Evolutionary conservation across 2,797 vertebrate genomes (phyloP).

Genomic region (Gadopsis bispinosus): DNA sequence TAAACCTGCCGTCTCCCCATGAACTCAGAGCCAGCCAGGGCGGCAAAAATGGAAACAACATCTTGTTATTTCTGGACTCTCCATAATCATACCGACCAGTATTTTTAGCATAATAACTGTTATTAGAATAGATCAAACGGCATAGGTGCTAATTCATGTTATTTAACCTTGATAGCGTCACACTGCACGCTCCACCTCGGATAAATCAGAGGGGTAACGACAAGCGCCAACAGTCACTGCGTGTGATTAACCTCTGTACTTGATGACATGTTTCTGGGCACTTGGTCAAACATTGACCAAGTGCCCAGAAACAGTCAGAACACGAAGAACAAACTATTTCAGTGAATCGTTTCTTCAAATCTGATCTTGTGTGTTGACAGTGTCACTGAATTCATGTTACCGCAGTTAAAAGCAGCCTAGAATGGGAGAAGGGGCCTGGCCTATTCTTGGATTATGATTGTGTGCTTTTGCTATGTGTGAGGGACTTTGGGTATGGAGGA

Average conservation of each 20-base stretch:
- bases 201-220: constrained; percentile 4
- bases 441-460: constrained; percentile 59
- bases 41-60: constrained; percentile 9
- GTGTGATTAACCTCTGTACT: neutral
- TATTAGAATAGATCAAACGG: constrained; percentile 34
- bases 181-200: neutral
- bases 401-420: constrained; percentile 14
- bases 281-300: too few relatives aligned
- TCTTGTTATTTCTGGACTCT: constrained; percentile 21
- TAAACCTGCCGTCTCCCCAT: constrained; percentile 2
- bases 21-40: constrained; percentile 11
- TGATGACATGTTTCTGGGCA: constrained; percentile 9
- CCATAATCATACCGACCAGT: constrained; percentile 31
- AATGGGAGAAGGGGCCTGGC: neutral
- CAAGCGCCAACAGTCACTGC: neutral
- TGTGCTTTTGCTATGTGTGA: constrained; percentile 27
- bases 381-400: constrained; percentile 8
- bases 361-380: neutral
- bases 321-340: neutral
- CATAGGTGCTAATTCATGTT: constrained; percentile 32
- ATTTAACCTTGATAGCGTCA: constrained; percentile 48
- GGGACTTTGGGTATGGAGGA: constrained; percentile 6
- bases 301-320: neutral
- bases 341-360: neutral
- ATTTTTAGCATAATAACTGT: constrained; percentile 41